These are phyloP conservation scores for Caiman crocodilus DNA, from an alignment of 2,797 vertebrate species.

Conservation along the genomic window DNA sequence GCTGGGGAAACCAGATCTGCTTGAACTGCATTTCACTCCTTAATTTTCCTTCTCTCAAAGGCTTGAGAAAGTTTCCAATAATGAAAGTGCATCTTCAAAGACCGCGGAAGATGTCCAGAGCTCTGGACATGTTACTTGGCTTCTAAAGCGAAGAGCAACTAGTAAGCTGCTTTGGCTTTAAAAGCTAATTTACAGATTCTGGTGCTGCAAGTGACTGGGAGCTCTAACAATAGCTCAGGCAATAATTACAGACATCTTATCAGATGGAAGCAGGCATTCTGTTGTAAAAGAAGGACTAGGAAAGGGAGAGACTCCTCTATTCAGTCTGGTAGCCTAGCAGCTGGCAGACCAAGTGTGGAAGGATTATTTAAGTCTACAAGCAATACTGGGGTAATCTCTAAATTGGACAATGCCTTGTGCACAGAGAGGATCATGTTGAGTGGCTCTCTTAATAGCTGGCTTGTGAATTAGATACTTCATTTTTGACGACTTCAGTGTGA, in stretches of 20 bases:
- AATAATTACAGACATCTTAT: background rate
- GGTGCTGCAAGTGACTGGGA: background rate
- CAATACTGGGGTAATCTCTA: slow-evolving; percentile 30
- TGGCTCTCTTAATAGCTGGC: slow-evolving; percentile 34
- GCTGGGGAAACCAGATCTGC: background rate
- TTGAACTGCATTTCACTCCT: background rate
- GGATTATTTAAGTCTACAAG: slow-evolving; percentile 17
- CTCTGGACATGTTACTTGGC: background rate
- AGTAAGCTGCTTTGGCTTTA: background rate
- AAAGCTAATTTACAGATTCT: background rate
- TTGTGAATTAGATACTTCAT: slow-evolving; percentile 17
- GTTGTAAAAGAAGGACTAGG: background rate
- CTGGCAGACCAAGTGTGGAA: background rate
- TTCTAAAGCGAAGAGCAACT: background rate
- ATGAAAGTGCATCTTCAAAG: background rate
- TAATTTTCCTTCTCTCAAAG: background rate
- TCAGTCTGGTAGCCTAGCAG: background rate
- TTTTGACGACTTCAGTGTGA: background rate
- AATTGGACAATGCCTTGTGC: slow-evolving; percentile 40
- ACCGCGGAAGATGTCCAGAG: background rate
- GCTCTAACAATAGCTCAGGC: background rate
- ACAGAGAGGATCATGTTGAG: background rate
- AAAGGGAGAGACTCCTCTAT: slow-evolving; percentile 7
- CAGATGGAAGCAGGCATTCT: rapidly evolving
- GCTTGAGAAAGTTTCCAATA: background rate